Conservation (phyloP, 2,888 invertebrate genomes). For the Onthophagus sagittarius region DNA sequence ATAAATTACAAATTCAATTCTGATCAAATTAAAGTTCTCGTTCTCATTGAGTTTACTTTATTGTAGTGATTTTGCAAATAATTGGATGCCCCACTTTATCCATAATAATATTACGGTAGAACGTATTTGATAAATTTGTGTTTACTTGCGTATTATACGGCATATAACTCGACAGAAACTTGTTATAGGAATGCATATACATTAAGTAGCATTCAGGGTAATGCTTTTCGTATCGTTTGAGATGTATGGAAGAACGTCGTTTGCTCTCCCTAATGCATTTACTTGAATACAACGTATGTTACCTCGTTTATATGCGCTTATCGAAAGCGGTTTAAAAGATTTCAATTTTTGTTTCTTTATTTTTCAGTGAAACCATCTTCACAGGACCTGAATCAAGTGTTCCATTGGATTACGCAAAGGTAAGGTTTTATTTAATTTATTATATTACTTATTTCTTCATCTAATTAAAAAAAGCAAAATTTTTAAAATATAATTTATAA, state of each 20-base stretch:
- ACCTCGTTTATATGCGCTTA: too few species aligned
- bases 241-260: neutral
- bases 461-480: neutral
- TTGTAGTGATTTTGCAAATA: too few species aligned
- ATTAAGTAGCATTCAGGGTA: neutral
- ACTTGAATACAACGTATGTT: neutral
- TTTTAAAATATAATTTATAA: neutral
- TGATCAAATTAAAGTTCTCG: too few species aligned
- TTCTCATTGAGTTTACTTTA: too few species aligned
- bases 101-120: too few species aligned
- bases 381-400: slow-evolving; percentile 61
- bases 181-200: neutral
- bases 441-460: neutral
- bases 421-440: slow-evolving; percentile 38
- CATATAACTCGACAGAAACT: neutral
- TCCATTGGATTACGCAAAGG: slow-evolving; percentile 62
- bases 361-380: slow-evolving; percentile 61
- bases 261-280: neutral
- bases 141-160: neutral
- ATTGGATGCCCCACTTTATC: too few species aligned
- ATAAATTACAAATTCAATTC: too few species aligned
- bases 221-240: neutral
- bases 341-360: slow-evolving; percentile 36
- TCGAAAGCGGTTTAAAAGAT: neutral
- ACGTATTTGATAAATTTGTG: neutral